phyloP scores from a whole-genome alignment of 30 jellyfish, hydroid and myxozoan species.

The Pelagia noctiluca region DNA sequence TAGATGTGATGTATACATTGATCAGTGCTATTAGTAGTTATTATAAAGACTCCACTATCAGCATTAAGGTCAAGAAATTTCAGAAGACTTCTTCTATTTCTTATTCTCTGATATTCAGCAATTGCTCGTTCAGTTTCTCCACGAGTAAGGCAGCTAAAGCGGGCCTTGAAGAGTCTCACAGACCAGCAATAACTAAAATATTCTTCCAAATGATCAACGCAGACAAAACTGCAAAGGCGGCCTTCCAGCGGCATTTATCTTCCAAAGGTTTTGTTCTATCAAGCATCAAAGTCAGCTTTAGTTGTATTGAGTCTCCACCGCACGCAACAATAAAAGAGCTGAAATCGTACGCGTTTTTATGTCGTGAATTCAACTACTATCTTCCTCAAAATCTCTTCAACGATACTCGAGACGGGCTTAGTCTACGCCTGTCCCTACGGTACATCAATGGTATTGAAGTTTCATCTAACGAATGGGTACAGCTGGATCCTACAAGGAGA shows the following conservation, averaged over 20 bases:
- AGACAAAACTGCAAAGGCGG: not conserved
- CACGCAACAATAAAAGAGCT: conserved; percentile 11
- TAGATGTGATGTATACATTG: conserved; percentile 61
- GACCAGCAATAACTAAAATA: conserved; percentile 59
- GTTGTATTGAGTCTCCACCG: conserved; percentile 93
- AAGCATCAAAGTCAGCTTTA: conserved; percentile 55
- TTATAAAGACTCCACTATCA: conserved; percentile 38
- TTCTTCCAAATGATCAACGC: conserved; percentile 52
- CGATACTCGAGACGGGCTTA: conserved; percentile 75
- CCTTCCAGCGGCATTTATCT: conserved; percentile 41
- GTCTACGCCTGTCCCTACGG: conserved; percentile 35
- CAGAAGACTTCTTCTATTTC: not conserved
- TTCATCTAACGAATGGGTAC: conserved; percentile 89
- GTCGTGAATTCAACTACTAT: conserved; percentile 53
- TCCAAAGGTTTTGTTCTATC: conserved; percentile 39
- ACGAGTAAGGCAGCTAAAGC: conserved; percentile 49
- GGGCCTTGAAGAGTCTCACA: conserved; percentile 78
- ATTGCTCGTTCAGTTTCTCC: conserved; percentile 65
- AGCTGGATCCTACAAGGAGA: conserved; percentile 60
- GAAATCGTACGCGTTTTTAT: conserved; percentile 66
- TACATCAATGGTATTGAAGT: conserved; percentile 64
- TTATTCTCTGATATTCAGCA: conserved; percentile 62
- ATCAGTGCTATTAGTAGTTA: conserved; percentile 28
- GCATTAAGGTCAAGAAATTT: conserved; percentile 66
- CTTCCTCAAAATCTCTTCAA: conserved; percentile 43